phyloP scores from a whole-genome alignment of 2,113 vertebrate genomes.

The Lota lota region DNA sequence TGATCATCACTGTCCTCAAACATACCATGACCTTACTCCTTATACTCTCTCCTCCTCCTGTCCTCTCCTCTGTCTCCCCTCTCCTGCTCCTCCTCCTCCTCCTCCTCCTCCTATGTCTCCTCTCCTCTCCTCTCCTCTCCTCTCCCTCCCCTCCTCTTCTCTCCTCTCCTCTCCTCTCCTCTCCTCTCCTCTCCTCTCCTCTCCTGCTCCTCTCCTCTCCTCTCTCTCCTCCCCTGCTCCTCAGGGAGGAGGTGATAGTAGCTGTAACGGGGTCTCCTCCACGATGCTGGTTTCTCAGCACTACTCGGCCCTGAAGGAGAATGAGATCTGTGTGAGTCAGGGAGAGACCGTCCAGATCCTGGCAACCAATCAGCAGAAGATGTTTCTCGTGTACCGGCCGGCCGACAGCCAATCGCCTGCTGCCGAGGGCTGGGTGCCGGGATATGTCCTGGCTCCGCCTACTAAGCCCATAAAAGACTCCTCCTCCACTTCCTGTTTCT shows the following conservation, averaged over 20 bases:
- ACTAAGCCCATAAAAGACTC: constrained; percentile 84
- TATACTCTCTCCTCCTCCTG: too few species aligned
- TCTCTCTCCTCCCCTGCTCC: background rate
- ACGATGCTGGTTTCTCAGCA: constrained; percentile 90
- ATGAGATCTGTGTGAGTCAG: constrained; percentile 92
- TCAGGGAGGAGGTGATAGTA: constrained; percentile 70
- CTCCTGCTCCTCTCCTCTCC: background rate
- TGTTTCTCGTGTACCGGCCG: constrained; percentile 93
- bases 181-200: background rate
- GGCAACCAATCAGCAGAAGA: constrained; percentile 96
- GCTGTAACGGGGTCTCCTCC: constrained; percentile 88
- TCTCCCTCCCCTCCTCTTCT: background rate
- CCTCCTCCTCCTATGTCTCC: background rate
- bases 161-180: background rate
- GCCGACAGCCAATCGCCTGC: constrained; percentile 89
- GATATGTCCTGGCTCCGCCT: constrained; percentile 84
- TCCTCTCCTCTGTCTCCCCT: constrained; percentile 14
- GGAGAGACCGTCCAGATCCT: constrained; percentile 94
- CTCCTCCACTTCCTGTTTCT: constrained; percentile 61
- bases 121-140: constrained; percentile 24
- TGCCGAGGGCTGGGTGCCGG: constrained; percentile 97
- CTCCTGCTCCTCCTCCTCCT: background rate
- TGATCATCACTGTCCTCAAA: too few species aligned
- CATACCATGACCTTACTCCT: too few species aligned
- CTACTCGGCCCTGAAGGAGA: constrained; percentile 97